These are phyloP conservation scores for Australoheros scitulus DNA, from an alignment of 2,113 vertebrate species.

Conservation along the genomic window DNA sequence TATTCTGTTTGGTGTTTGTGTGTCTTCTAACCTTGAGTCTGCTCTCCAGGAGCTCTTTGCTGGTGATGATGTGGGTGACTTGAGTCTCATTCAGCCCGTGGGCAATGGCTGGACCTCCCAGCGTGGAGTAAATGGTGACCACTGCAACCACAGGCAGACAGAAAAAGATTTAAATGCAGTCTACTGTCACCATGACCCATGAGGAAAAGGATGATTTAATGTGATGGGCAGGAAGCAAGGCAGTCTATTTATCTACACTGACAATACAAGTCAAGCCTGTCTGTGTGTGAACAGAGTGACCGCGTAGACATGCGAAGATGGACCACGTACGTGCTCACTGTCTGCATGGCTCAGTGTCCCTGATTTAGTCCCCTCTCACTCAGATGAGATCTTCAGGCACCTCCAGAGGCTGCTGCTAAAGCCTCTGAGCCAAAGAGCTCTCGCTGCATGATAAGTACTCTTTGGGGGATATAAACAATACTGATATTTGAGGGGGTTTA, in stretches of 20 bases:
- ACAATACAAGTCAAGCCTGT: background rate
- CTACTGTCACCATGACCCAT: background rate
- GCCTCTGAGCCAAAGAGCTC: background rate
- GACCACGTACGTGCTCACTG: constrained; percentile 25
- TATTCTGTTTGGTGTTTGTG: background rate
- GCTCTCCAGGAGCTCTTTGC: constrained; percentile 90
- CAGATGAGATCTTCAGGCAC: constrained; percentile 20
- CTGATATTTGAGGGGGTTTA: constrained; percentile 19
- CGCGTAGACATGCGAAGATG: background rate
- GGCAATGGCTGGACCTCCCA: constrained; percentile 91
- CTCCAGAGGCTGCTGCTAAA: constrained; percentile 21
- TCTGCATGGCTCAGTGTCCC: constrained; percentile 8
- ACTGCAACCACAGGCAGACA: constrained; percentile 77
- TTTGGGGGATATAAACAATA: constrained; percentile 37
- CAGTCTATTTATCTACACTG: background rate
- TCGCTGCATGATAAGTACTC: constrained; percentile 18
- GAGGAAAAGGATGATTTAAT: background rate
- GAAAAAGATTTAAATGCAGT: background rate
- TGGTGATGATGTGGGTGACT: constrained; percentile 94
- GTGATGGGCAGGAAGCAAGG: background rate
- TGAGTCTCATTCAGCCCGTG: constrained; percentile 92
- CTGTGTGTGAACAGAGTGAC: background rate
- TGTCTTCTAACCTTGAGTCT: constrained; percentile 86
- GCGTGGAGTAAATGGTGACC: constrained; percentile 92
- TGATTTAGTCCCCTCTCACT: background rate